Percentiles rank a stretch among this genome's conserved stretches.
Conservation (phyloP, 2,113 vertebrate species). For the Protobothrops mucrosquamatus region DNA sequence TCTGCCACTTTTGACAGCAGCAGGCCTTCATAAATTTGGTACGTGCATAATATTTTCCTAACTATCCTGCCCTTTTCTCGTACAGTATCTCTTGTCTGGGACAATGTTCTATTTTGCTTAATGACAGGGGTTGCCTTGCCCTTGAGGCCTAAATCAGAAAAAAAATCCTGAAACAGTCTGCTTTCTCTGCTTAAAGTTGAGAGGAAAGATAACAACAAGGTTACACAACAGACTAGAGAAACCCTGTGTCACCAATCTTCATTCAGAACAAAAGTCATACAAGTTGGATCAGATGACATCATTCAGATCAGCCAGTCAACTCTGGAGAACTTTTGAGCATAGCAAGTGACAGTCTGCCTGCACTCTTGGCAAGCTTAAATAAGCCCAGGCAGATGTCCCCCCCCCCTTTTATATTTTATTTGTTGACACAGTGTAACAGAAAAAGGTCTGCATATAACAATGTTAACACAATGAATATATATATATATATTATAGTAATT, state of each 20-base stretch:
- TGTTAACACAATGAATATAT: not conserved
- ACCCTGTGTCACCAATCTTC: not conserved
- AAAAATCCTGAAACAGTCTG: not conserved
- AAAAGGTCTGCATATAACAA: not conserved
- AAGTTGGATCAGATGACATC: not conserved
- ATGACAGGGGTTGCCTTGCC: not conserved
- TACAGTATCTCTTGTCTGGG: not conserved
- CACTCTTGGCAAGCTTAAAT: not conserved
- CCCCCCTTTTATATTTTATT: not conserved
- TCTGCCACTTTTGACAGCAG: not conserved
- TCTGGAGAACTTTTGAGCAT: not conserved
- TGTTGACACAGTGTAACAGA: not conserved
- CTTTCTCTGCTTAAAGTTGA: not conserved
- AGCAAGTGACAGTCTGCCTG: not conserved
- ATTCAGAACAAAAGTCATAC: not conserved
- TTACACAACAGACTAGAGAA: not conserved
- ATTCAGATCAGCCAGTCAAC: not conserved
- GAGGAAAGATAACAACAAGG: not conserved
- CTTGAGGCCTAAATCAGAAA: not conserved
- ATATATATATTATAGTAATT: not conserved
- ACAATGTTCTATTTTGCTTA: not conserved
- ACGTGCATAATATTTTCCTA: not conserved
- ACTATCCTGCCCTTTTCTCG: not conserved
- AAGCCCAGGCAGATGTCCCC: not conserved
- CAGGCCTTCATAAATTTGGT: not conserved